Percentiles rank a stretch among this genome's conserved stretches.
phyloP scores from a whole-genome alignment of 2,113 vertebrate species.

The Pseudonaja textilis region DNA sequence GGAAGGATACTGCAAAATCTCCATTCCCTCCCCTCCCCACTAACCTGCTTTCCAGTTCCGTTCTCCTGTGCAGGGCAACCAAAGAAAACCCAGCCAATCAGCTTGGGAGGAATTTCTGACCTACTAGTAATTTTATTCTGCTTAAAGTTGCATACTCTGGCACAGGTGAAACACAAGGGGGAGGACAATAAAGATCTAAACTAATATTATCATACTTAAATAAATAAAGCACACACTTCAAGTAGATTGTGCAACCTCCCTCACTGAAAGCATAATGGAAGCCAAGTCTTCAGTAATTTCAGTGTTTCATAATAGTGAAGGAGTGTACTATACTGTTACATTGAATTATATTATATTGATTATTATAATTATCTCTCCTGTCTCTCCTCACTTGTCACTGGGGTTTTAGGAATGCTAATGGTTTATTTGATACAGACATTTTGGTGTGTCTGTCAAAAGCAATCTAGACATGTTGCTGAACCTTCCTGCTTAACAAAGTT shows the following conservation, averaged over 20 bases:
- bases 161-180: neutral
- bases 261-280: neutral
- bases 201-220: neutral
- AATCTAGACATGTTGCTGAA: neutral
- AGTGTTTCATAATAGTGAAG: neutral
- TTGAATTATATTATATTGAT: neutral
- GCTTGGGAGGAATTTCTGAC: neutral
- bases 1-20: too few relatives aligned
- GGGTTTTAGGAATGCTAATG: neutral
- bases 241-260: neutral
- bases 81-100: too few relatives aligned
- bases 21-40: too few relatives aligned
- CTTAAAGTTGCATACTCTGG: neutral
- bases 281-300: neutral
- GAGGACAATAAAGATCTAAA: neutral
- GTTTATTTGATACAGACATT: neutral
- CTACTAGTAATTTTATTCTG: neutral
- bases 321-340: neutral
- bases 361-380: neutral
- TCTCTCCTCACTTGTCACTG: neutral
- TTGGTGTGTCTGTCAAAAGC: neutral
- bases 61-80: too few relatives aligned
- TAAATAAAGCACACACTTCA: neutral
- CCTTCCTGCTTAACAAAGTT: neutral
- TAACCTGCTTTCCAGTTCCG: too few relatives aligned